These are phyloP conservation scores for Melanotaenia boesemani DNA, from an alignment of 2,797 vertebrate genomes.

Conservation along the genomic window DNA sequence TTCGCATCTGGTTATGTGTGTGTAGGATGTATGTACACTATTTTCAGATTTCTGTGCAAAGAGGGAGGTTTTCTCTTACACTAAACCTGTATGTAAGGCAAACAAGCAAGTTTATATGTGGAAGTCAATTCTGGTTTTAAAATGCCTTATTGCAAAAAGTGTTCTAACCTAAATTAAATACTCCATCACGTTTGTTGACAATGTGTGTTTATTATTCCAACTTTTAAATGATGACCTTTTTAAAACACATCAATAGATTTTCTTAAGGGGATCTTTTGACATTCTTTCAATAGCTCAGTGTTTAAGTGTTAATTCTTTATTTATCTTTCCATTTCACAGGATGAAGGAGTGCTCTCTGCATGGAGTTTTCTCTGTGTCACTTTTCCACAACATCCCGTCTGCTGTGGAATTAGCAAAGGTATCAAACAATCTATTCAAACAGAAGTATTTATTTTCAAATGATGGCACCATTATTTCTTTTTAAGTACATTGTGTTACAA, in stretches of 20 bases:
- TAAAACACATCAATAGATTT: too few species aligned
- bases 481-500: too few species aligned
- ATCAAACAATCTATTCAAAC: not conserved
- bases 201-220: too few species aligned
- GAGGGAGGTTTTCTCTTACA: not conserved
- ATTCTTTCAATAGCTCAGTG: not conserved
- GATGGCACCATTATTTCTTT: too few species aligned
- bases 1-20: not conserved
- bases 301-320: not conserved
- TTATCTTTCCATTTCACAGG: conserved; percentile 70
- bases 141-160: not conserved
- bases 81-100: not conserved
- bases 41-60: not conserved
- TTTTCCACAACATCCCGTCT: conserved; percentile 88
- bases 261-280: too few species aligned
- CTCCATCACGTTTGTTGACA: too few species aligned
- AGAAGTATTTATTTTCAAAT: not conserved
- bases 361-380: conserved; percentile 87
- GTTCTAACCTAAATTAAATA: too few species aligned
- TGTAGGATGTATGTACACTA: not conserved
- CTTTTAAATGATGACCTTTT: not conserved
- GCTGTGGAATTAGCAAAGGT: conserved; percentile 93
- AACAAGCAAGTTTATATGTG: not conserved
- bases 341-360: conserved; percentile 89
- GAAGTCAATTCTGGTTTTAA: not conserved